Conservation (phyloP, 2,113 vertebrate species). For the Sebastes fasciatus region DNA sequence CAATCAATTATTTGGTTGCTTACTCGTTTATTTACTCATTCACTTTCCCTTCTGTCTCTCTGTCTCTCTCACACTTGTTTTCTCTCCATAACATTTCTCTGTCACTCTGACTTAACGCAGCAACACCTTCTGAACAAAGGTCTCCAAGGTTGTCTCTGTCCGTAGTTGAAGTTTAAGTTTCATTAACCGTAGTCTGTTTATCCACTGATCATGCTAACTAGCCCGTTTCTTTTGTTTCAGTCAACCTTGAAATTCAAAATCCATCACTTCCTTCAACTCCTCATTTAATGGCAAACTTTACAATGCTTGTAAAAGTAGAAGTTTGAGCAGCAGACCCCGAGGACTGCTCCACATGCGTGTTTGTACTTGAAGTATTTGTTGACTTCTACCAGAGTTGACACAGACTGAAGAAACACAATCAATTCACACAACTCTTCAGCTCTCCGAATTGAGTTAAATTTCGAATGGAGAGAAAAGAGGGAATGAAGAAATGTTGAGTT, state of each 20-base stretch:
- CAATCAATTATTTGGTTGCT: neutral
- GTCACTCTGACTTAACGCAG: neutral
- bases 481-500: conserved; percentile 39
- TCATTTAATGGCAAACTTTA: neutral
- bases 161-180: neutral
- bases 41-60: neutral
- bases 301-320: neutral
- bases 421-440: conserved; percentile 11
- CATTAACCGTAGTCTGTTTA: neutral
- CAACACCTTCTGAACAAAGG: neutral
- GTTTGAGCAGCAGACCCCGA: neutral
- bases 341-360: neutral
- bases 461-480: neutral
- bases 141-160: neutral
- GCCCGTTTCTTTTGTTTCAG: neutral
- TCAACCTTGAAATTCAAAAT: neutral
- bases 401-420: conserved; percentile 9
- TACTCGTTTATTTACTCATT: conserved; percentile 3
- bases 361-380: conserved; percentile 29
- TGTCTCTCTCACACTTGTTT: neutral
- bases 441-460: conserved; percentile 25
- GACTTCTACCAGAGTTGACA: conserved; percentile 7
- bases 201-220: neutral
- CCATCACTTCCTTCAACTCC: neutral
- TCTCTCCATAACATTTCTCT: neutral